Percentiles rank a stretch among this genome's conserved stretches.
These are phyloP conservation scores for Psittacara wagleri DNA, from an alignment of 2,113 vertebrate species.

Conservation along the genomic window DNA sequence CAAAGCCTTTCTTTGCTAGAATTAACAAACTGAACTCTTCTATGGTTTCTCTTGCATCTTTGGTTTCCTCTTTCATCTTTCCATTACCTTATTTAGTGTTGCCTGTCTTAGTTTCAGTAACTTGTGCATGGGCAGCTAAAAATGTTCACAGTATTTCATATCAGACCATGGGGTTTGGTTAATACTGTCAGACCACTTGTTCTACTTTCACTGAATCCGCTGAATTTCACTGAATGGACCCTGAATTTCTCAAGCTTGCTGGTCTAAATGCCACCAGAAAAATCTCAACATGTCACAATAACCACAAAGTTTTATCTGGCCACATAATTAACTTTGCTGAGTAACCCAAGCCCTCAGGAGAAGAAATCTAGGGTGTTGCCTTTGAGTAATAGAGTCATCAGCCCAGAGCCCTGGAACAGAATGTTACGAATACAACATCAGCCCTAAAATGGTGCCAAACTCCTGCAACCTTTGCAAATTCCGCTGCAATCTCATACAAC, in stretches of 20 bases:
- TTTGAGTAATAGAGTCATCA: constrained; percentile 30
- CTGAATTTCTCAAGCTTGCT: neutral
- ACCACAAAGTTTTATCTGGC: neutral
- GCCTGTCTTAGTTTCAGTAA: neutral
- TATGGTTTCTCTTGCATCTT: neutral
- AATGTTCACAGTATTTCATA: neutral
- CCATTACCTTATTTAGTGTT: neutral
- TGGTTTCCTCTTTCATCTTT: neutral
- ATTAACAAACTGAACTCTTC: neutral
- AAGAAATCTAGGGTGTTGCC: constrained; percentile 30
- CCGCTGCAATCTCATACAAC: neutral
- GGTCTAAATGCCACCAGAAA: neutral
- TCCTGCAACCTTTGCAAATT: constrained; percentile 26
- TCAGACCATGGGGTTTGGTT: neutral
- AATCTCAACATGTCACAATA: neutral
- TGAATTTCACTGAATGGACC: neutral
- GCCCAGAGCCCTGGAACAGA: constrained; percentile 41
- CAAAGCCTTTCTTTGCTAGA: neutral
- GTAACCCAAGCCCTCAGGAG: neutral
- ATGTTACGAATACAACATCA: constrained; percentile 35
- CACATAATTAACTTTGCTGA: neutral
- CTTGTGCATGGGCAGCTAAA: neutral
- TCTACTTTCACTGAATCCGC: neutral
- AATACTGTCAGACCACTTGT: neutral
- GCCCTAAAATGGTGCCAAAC: neutral